Base-by-base conservation (phyloP, 2,797 vertebrate genomes). In the Pampus argenteus region DNA sequence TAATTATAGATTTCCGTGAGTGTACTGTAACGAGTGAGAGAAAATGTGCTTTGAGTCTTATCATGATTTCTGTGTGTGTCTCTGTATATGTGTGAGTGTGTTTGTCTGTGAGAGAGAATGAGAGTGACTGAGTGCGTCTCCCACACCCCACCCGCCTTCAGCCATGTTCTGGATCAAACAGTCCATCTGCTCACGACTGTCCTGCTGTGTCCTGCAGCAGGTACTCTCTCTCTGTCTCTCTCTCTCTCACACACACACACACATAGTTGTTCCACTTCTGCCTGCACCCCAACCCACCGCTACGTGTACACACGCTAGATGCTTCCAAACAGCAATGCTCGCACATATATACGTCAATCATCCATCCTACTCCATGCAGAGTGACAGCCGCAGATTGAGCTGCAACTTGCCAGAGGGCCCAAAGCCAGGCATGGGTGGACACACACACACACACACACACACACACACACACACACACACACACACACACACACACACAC, bases 331-430 rank as follows among this genome's bases (percentile, higher is more conserved):
- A 66, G 29, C 56, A 63, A 26, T 42, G 17, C 20, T 26, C 55
- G 23, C 29, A 56, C 6, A 63, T 36, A 17, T 38, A 62, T 13
- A 78, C 10, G 84, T 77, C 86, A 88, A 82, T 88, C 81, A 89
- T 63, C 72, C 36, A 54, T 69, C 59, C 36, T 42, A 66, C 71
- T 81, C 55, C 64, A 76, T 76, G 40, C 56, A 82, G 76, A 85
- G 66, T 82, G 83, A 88, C 82, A 83, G 66, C 55, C 13, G 23
- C 74, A 88, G 79, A 89, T 76, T 79, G 78, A 83, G 71, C 55
- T 75, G 71, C 74, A 78, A 51, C 69, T 66, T 51, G 77, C 83
- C 79, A 84, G 50, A 79, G 74, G 86, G 76, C 69, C 69, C 52
- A 47, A 67, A 60, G 62, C 61, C 70, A 83, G 69, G 61, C 66